Percentiles rank a stretch among this genome's conserved stretches.
These are phyloP conservation scores for Arrhamphus sclerolepis DNA, from an alignment of 2,797 vertebrate genomes.

Conservation along the genomic window DNA sequence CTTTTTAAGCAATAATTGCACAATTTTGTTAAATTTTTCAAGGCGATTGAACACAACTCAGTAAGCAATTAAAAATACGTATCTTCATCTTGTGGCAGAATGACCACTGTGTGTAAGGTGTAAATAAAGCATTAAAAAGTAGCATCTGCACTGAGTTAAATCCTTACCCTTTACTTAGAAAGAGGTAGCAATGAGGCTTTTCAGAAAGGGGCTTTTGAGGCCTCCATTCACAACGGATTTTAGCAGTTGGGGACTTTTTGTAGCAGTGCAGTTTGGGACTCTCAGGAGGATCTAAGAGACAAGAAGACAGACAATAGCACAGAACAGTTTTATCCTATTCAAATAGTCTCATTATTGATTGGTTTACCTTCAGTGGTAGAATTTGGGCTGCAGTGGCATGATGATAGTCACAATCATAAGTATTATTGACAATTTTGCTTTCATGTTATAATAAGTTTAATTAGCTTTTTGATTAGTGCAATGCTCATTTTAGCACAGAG, in stretches of 20 bases:
- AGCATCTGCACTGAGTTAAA: neutral
- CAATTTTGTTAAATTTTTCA: too few species aligned
- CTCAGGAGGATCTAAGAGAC: constrained; percentile 79
- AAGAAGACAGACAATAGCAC: neutral
- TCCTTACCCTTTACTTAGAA: constrained; percentile 77
- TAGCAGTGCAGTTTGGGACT: constrained; percentile 79
- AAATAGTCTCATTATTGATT: neutral
- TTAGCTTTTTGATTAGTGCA: neutral
- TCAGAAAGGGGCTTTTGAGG: constrained; percentile 40
- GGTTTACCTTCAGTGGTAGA: neutral
- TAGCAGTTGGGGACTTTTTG: constrained; percentile 81
- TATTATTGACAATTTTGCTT: too few species aligned
- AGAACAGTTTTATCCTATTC: neutral
- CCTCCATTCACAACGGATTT: constrained; percentile 85
- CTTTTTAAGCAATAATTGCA: too few species aligned
- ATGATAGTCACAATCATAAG: too few species aligned
- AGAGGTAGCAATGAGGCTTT: constrained; percentile 72
- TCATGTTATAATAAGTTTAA: neutral
- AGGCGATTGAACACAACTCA: too few species aligned
- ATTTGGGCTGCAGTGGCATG: neutral
- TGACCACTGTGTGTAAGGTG: too few species aligned
- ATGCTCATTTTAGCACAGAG: neutral
- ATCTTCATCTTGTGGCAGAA: too few species aligned
- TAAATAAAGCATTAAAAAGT: neutral
- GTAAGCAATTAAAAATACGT: too few species aligned